Base-by-base conservation (phyloP, 2,113 vertebrate genomes). In the Illadopsis cleaveri region DNA sequence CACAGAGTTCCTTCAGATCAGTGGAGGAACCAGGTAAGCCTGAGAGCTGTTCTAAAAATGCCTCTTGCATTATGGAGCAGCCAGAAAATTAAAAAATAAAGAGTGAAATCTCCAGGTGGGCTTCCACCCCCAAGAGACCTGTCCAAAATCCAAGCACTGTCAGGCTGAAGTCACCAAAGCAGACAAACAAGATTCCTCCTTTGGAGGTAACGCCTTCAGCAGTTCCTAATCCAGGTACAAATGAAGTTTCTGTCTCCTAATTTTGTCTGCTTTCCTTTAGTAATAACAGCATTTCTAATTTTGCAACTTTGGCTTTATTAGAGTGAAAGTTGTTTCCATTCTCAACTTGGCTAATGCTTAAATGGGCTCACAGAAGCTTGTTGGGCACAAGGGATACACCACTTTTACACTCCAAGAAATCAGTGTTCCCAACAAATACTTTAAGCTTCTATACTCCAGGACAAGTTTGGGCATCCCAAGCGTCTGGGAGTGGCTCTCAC, bases 381-480 rank as follows among this genome's bases (percentile, higher is more conserved):
- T 1, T 50, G 72, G 69, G 42, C 27, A 25, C 13, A n/a, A 77
- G 22, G 44, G 54, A 42, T 4, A 15, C 14, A 15, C 14, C 0
- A 0, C 62, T 83, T 82, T 53, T 28, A 24, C 28, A 12, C 47
- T 62, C 72, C 83, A 48, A 77, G 42, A 86, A 90, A 94, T 58
- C 58, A 7, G 24, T 51, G 35, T 86, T 95, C 90, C 81, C 56
- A 61, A 92, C 73, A 82, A 86, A 82, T 50, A 30, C 72, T 68
- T 84, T 70, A 83, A 94, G 33, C 60, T 27, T 50, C 27, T 61
- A 1, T 62, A 90, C 92, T 73, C 76, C 69, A 45, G 27, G 89
- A 65, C 95, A 94, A 89, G 96, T 95, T 78, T 38, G 91, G 95
- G 80, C 96, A 94, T 54, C 76, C 50, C 68, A 25, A 16, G 60